Base-by-base conservation (phyloP, 2,113 vertebrate species). In the Euleptes europaea region DNA sequence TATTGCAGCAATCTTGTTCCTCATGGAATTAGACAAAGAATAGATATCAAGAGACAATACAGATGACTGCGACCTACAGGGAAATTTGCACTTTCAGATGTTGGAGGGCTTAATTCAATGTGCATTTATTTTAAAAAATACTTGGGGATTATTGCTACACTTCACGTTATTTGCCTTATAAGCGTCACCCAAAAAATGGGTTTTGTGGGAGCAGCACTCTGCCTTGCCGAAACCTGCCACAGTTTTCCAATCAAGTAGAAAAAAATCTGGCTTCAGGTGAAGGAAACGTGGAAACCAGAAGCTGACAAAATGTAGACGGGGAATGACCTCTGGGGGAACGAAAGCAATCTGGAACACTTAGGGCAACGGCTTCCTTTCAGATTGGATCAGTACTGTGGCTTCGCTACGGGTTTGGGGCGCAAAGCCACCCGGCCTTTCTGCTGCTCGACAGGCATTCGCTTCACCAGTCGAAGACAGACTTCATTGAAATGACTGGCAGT, bases 351-450 rank as follows among this genome's bases (percentile, higher is more conserved):
- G 72, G 23, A 76, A 51, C 28, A 44, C 35, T 47, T 31, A 38
- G 38, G 75, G 49, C 38, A 85, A 91, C 73, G 65, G 35, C 88
- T 83, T 86, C 13, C 35, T 83, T 91, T 92, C 51, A 23, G 63
- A 35, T 60, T 33, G 60, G 72, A 35, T 80, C 9, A 70, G 66
- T 71, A 33, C 21, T 70, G 47, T 76, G 69, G 63, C 40, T 63
- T 5, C 40, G 82, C 66, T 80, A 35, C 40, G 14, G 57, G 72
- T 66, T 81, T 38, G 42, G 47, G 26, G 47, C 31, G 12, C 31
- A 57, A 71, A 82, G 54, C 26, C 38, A n/a, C 12, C 49, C 49
- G 33, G 19, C 2, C 9, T 14, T 28, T 31, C 23, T 57, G 14
- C 60, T 28, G 23, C 60, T 63, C 60, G 11, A 10, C 49, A 7